These are phyloP conservation scores for Chironomus riparius DNA, from an alignment of 2,888 invertebrate genomes.

Conservation along the genomic window DNA sequence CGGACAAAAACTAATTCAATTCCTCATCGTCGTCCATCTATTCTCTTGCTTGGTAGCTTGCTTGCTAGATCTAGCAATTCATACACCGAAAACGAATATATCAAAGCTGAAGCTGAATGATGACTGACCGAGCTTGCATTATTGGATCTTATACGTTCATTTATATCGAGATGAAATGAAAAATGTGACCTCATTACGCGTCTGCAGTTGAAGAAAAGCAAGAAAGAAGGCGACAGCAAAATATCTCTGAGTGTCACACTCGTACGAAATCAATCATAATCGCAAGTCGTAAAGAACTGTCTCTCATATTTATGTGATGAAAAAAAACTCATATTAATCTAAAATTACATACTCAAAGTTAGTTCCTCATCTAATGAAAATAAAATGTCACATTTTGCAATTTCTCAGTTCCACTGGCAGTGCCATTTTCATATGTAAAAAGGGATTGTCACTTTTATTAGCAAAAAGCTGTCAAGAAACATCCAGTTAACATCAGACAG, in stretches of 20 bases:
- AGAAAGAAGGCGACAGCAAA: neutral
- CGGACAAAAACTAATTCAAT: conserved; percentile 2
- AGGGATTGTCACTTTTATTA: no score
- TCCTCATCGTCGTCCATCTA: neutral
- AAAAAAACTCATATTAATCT: no score
- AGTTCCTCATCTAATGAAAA: no score
- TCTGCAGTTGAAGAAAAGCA: neutral
- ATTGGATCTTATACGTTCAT: neutral
- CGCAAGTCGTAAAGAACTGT: no score
- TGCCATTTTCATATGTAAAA: neutral
- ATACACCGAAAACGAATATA: no score
- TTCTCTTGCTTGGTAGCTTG: neutral
- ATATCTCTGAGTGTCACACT: conserved; percentile 16
- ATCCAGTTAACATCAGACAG: no score
- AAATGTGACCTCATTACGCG: conserved; percentile 15
- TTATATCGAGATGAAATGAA: neutral
- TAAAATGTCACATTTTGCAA: no score
- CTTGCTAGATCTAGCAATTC: neutral
- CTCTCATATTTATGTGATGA: no score
- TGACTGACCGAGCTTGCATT: neutral
- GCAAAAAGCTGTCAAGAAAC: no score
- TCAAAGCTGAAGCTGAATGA: neutral
- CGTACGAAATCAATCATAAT: conserved; percentile 13
- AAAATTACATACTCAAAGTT: no score
- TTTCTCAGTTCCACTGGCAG: no score